Base-by-base conservation (phyloP, 2,888 invertebrate species). In the Drosophila quinaria region DNA sequence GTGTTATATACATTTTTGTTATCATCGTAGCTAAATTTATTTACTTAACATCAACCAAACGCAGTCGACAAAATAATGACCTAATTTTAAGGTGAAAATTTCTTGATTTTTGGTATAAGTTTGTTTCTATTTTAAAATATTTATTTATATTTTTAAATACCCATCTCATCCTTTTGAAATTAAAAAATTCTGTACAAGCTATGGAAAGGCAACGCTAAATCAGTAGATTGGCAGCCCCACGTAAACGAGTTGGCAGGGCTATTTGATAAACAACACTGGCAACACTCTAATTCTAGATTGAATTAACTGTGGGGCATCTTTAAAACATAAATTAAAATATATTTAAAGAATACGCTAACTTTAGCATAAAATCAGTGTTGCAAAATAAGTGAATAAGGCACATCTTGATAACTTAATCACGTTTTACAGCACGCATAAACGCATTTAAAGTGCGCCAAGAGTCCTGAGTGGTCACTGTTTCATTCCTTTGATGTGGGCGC, bases 401-500 rank as follows among this genome's bases (percentile, higher is more conserved):
- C 37, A 6, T 8, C n/a, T 8, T n/a, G 37, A n/a, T n/a, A 11
- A n/a, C 13, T 25, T 49, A 71, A 64, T 64, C 61, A 64, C 51
- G 10, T 41, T 61, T 51, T 51, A 19, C 35, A 35, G 17, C 22
- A 64, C 50, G 47, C 70, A 66, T 67, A 61, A 74, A 61, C 66
- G n/a, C n/a, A 19, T 39, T 37, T 46, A 37, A 13, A 61, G 64
- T 50, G 19, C 8, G 29, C 6, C 22, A 15, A 41, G 19, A 31
- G 19, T 52, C n/a, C 42, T 17, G 25, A 55, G 59, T 61, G 65
- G 29, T 55, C 67, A 68, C 68, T 52, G 58, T 70, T 86, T 83
- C 64, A 71, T 77, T 74, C 68, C 74, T 85, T 84, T 87, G 85
- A 84, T 87, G 87, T 81, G 87, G 87, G 67, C 74, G 78, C 65